Evolutionary conservation across 2,797 vertebrate species (phyloP).

Genomic region (Nothura maculosa): DNA sequence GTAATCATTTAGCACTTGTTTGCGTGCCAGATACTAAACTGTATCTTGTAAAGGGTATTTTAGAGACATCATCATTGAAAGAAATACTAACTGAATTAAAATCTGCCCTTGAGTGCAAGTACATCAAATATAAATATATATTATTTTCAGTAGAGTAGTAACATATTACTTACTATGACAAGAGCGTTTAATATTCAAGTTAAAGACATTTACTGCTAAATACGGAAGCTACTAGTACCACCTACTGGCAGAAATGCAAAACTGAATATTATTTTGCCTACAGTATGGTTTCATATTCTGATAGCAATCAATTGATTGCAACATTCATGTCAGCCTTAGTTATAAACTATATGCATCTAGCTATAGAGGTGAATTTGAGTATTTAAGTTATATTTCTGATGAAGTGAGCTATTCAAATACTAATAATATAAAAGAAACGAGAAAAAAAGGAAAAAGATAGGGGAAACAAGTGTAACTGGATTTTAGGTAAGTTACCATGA

Average conservation of each 20-base stretch:
- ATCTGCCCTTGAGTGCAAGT: background rate
- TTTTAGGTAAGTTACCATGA: background rate
- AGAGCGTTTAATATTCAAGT: background rate
- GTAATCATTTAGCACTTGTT: background rate
- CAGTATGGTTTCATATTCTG: background rate
- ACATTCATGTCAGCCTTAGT: background rate
- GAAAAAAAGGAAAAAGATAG: background rate
- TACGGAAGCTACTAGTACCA: conserved; percentile 61
- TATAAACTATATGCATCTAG: background rate
- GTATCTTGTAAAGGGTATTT: background rate
- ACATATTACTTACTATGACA: background rate
- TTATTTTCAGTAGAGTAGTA: conserved; percentile 14
- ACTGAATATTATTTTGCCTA: background rate
- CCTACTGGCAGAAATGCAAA: conserved; percentile 55
- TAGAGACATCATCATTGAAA: background rate
- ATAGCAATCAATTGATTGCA: background rate
- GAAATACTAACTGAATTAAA: conserved; percentile 18
- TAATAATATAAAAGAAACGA: background rate
- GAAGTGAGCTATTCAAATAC: background rate
- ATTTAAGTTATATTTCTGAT: background rate
- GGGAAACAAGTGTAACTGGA: background rate
- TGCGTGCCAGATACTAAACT: background rate
- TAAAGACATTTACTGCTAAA: conserved; percentile 7
- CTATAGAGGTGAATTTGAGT: background rate
- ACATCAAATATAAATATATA: conserved; percentile 12